phyloP scores from a whole-genome alignment of 2,888 invertebrate genomes.

The Leptogaster cylindrica region DNA sequence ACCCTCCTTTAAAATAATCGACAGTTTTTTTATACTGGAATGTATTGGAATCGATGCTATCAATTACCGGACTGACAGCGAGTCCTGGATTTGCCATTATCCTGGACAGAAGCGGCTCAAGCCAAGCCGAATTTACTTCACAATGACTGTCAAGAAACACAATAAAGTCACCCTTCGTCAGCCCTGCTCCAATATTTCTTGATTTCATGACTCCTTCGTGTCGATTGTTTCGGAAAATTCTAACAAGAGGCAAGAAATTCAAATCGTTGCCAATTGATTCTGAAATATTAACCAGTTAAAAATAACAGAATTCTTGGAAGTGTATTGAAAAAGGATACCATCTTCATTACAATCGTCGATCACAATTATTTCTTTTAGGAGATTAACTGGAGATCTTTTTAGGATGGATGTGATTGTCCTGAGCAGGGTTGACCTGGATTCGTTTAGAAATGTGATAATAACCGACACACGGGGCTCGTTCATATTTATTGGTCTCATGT shows the following conservation, averaged over 20 bases:
- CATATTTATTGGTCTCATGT: no score
- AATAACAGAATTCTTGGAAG: background rate
- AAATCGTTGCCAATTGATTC: slow-evolving; percentile 39
- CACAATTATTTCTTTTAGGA: slow-evolving; percentile 56
- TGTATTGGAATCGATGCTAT: slow-evolving; percentile 61
- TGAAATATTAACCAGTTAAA: slow-evolving; percentile 16
- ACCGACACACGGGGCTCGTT: no score
- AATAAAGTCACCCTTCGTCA: slow-evolving; percentile 58
- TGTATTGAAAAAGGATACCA: no score
- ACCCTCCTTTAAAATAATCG: slow-evolving; percentile 61
- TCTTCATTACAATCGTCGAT: slow-evolving; percentile 57
- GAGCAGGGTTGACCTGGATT: slow-evolving; percentile 55
- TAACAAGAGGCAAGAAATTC: slow-evolving; percentile 44
- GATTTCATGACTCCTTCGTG: slow-evolving; percentile 60
- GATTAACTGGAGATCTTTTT: slow-evolving; percentile 52
- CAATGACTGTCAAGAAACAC: slow-evolving; percentile 62
- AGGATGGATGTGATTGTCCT: slow-evolving; percentile 55
- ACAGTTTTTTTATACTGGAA: slow-evolving; percentile 58
- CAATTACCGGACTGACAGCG: slow-evolving; percentile 62
- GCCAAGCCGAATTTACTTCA: slow-evolving; percentile 61
- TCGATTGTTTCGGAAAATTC: slow-evolving; percentile 51
- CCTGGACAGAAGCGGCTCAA: slow-evolving; percentile 61
- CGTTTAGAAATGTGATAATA: slow-evolving; percentile 56
- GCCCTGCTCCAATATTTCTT: slow-evolving; percentile 57
- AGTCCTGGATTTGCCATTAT: slow-evolving; percentile 49